Conservation (phyloP, 1,140 invertebrate species). For the Subanguina moxae region DNA sequence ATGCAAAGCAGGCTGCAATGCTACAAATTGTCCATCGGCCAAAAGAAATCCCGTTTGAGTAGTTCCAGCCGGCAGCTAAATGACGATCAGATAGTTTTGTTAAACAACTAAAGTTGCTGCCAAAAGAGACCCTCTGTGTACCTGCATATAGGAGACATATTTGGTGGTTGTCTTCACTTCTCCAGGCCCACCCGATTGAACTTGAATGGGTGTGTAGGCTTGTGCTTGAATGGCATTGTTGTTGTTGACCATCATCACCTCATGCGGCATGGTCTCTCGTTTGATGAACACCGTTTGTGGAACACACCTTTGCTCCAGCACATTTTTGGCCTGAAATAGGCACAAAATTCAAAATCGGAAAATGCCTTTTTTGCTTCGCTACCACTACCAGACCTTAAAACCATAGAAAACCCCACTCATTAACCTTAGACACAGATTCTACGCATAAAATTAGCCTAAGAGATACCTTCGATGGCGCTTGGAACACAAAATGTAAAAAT, state of each 20-base stretch:
- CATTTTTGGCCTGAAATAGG: background rate
- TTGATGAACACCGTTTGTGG: background rate
- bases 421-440: too few species aligned
- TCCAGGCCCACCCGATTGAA: background rate
- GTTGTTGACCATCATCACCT: conserved; percentile 5
- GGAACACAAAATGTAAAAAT: too few species aligned
- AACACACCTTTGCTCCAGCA: background rate
- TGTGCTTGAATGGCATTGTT: background rate
- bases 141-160: conserved; percentile 3
- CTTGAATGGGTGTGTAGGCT: background rate
- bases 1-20: background rate
- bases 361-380: too few species aligned
- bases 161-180: conserved; percentile 1
- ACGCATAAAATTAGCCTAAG: too few species aligned
- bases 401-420: too few species aligned
- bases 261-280: background rate
- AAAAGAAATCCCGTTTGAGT: conserved; percentile 5
- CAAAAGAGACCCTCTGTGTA: background rate
- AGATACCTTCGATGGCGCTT: too few species aligned
- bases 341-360: too few species aligned
- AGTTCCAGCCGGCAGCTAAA: conserved; percentile 3
- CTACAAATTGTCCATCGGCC: background rate
- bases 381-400: too few species aligned
- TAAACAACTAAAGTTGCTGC: background rate
- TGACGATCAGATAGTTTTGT: background rate